These are phyloP conservation scores for Ophthalmolycus amberensis DNA, from an alignment of 2,113 vertebrate species.

Conservation along the genomic window DNA sequence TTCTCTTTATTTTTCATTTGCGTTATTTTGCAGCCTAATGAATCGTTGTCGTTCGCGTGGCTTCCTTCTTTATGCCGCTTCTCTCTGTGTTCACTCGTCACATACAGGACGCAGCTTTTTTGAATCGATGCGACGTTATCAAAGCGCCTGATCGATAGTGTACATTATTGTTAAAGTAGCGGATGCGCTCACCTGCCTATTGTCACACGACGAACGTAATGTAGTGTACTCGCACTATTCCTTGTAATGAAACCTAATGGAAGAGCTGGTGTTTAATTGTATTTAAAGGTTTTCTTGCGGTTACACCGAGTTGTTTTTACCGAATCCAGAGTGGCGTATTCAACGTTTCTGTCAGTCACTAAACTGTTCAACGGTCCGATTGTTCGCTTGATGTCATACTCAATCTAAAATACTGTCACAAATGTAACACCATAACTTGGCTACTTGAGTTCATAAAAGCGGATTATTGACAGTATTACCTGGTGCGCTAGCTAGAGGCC, in stretches of 20 bases:
- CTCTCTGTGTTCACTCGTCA: not conserved
- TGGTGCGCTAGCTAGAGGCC: not conserved
- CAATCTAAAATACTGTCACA: not conserved
- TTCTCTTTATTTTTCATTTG: conserved; percentile 1
- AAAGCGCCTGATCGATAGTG: conserved; percentile 52
- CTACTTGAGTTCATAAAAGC: not conserved
- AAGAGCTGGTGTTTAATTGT: not conserved
- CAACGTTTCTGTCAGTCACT: not conserved
- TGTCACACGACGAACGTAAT: not conserved
- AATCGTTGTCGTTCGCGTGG: fast-evolving
- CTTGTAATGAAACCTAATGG: not conserved
- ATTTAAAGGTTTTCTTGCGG: not conserved
- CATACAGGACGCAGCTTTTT: not conserved
- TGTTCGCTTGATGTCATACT: not conserved
- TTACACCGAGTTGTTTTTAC: not conserved
- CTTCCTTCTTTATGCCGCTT: not conserved
- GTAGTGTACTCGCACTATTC: not conserved
- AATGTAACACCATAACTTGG: not conserved
- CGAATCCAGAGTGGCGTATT: not conserved
- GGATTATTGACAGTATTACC: conserved; percentile 21
- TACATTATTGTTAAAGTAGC: conserved; percentile 27
- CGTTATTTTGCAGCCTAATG: not conserved
- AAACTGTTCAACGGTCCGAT: not conserved
- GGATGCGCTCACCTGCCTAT: conserved; percentile 45
- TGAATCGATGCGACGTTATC: conserved; percentile 54